These are phyloP conservation scores for Himalopsyche kuldschensis DNA, from an alignment of 2,888 invertebrate species.

Conservation along the genomic window DNA sequence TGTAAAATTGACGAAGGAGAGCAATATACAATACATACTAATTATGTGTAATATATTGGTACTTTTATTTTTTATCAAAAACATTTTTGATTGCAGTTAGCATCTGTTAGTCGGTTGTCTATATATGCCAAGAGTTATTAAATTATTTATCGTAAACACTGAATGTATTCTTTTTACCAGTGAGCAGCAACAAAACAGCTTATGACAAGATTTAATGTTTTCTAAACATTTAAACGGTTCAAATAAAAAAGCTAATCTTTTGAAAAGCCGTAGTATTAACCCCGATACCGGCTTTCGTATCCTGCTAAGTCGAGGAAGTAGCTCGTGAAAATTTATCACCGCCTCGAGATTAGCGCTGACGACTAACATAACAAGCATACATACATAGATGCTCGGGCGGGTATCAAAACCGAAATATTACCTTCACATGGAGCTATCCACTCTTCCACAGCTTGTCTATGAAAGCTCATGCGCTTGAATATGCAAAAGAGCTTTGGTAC, in stretches of 20 bases:
- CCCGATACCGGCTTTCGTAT: not conserved
- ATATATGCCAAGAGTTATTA: no score
- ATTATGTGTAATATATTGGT: no score
- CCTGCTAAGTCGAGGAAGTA: not conserved
- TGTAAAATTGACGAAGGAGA: no score
- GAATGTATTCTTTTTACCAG: no score
- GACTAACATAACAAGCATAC: not conserved
- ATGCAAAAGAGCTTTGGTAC: not conserved
- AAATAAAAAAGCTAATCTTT: not conserved
- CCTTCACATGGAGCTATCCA: not conserved
- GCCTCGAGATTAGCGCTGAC: not conserved
- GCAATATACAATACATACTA: no score
- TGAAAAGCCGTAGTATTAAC: not conserved
- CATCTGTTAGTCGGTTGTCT: no score
- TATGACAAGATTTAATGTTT: not conserved
- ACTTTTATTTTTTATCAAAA: no score
- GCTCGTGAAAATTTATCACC: not conserved
- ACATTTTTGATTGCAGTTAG: no score
- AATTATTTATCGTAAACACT: no score
- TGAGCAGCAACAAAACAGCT: no score
- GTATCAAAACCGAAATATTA: not conserved
- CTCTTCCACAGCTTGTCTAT: not conserved
- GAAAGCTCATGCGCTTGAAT: not conserved
- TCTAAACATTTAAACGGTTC: not conserved
- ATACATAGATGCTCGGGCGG: not conserved